A percentile compares a stretch with the other conserved stretches of the same genome.
Conservation (phyloP, 2,113 vertebrate genomes). For the Helogale parvula region DNA sequence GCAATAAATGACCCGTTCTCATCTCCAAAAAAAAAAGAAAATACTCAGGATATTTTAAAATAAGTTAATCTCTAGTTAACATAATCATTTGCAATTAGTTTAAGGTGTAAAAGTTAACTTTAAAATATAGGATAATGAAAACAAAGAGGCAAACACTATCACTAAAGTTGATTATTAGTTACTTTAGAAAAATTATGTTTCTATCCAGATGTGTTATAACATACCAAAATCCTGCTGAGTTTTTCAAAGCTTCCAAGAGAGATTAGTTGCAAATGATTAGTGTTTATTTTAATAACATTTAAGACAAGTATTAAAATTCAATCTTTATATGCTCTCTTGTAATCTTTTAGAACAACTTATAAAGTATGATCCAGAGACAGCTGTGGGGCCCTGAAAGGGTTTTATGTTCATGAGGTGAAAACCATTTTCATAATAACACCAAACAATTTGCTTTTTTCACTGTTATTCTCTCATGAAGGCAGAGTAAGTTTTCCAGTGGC, state of each 20-base stretch:
- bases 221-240: background rate
- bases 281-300: background rate
- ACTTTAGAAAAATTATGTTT: constrained; percentile 2
- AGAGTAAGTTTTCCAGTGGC: background rate
- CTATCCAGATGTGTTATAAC: background rate
- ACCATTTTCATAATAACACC: constrained; percentile 37
- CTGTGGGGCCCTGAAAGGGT: background rate
- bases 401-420: background rate
- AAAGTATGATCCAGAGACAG: background rate
- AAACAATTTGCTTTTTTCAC: constrained; percentile 5
- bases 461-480: background rate
- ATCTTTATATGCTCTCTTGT: background rate
- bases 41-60: constrained; percentile 35
- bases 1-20: too few relatives aligned
- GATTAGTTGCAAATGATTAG: background rate
- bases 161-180: background rate
- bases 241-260: constrained; percentile 46
- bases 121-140: constrained; percentile 1
- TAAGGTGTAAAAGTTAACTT: constrained; percentile 36
- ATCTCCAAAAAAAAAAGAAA: too few relatives aligned
- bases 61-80: background rate
- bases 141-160: background rate
- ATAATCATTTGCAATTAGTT: constrained; percentile 39
- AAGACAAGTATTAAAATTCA: constrained; percentile 13
- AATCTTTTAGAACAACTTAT: constrained; percentile 37